Evolutionary conservation across 1,140 invertebrate genomes (phyloP).

Genomic region (Cydia amplana): DNA sequence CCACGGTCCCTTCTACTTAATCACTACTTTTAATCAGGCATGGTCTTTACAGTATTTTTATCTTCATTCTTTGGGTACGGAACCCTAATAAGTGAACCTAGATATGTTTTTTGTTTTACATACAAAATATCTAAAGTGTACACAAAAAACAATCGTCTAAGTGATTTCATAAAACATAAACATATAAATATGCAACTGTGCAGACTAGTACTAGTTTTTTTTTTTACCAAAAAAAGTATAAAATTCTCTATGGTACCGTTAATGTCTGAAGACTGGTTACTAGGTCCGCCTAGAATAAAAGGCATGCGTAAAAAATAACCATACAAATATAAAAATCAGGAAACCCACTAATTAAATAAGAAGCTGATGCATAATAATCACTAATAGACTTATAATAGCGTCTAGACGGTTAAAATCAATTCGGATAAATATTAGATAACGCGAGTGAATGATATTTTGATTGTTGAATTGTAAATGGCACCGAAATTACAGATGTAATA

Average conservation of each 20-base stretch:
- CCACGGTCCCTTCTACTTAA: no score
- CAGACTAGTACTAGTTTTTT: neutral
- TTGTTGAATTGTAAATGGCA: neutral
- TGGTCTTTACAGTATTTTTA: no score
- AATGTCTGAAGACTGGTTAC: neutral
- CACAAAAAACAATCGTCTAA: neutral
- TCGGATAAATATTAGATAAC: neutral
- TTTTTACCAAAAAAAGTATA: neutral
- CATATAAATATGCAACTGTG: neutral
- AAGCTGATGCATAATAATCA: neutral
- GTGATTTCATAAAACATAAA: neutral
- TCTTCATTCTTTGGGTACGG: no score
- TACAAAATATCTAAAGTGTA: neutral
- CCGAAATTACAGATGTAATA: neutral
- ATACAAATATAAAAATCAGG: neutral
- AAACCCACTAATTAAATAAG: neutral
- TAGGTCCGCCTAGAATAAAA: slow-evolving; percentile 25
- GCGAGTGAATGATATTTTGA: neutral
- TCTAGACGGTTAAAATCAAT: neutral
- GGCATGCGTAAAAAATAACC: slow-evolving; percentile 22
- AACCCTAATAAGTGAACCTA: no score
- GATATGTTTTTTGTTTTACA: neutral
- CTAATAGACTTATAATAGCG: neutral
- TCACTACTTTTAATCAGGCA: no score
- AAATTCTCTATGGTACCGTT: slow-evolving; percentile 11